These are phyloP conservation scores for Peromyscus polionotus DNA, from an alignment of 2,113 vertebrate genomes.

Conservation along the genomic window DNA sequence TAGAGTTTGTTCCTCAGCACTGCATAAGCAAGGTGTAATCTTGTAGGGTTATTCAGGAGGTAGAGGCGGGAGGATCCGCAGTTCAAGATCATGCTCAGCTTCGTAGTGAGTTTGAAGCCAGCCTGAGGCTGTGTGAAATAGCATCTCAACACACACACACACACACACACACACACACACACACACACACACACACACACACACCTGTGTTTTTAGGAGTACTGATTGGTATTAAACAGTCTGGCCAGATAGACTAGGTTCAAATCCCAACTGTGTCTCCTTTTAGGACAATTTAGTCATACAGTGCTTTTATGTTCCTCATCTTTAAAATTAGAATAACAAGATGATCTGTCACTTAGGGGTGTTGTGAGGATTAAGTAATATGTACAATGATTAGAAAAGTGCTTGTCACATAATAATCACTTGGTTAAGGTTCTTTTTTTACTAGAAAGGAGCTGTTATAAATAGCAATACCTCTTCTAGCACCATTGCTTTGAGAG, in stretches of 20 bases:
- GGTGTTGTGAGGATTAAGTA: slow-evolving; percentile 7
- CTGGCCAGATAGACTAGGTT: background rate
- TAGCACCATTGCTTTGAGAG: background rate
- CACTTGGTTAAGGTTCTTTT: slow-evolving; percentile 21
- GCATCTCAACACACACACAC: no score
- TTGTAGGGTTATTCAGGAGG: background rate
- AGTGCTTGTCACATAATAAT: slow-evolving; percentile 35
- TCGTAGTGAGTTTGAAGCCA: background rate
- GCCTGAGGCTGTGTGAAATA: background rate
- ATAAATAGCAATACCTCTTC: slow-evolving; percentile 24
- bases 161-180: no score
- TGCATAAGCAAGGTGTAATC: background rate
- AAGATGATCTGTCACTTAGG: background rate
- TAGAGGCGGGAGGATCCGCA: background rate
- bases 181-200: no score
- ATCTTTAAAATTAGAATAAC: slow-evolving; percentile 50
- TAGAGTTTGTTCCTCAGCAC: background rate
- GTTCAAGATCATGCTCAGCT: background rate
- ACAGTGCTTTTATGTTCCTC: slow-evolving; percentile 47
- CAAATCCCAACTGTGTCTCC: slow-evolving; percentile 25
- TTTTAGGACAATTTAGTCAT: slow-evolving; percentile 2
- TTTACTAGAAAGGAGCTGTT: slow-evolving; percentile 39
- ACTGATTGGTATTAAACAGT: slow-evolving; percentile 31
- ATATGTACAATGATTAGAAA: slow-evolving; percentile 21
- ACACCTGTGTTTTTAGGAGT: background rate